Evolutionary conservation across 1,140 invertebrate genomes (phyloP), one percentile per base, ranked within the genome.

Genomic region (Heliconius hewitsoni): DNA sequence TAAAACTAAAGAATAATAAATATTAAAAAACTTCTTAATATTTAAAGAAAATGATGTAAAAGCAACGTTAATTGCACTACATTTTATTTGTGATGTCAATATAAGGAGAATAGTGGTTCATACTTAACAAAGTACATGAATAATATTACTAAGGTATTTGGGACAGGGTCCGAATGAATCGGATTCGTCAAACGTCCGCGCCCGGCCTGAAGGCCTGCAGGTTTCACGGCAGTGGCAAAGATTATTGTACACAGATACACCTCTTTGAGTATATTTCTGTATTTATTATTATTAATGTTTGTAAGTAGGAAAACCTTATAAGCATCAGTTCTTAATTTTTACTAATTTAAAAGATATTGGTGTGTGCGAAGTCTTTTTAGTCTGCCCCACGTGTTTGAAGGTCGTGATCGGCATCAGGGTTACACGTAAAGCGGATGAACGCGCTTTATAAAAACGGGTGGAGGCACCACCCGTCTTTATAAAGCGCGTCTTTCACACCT

Each of bases 121-220:
- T 72, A 72, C 71, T 71, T 71, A 66, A 70, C 76, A 27, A 37
- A 77, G 77, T 83, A 72, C 74, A 83, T 86, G 83, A 83, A 88
- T 86, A 88, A 84, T 76, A 84, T 84, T 87, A 79, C 80, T 71
- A 70, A 75, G 86, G 86, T 89, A 87, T 89, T 90, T 88, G 84
- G 89, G 83, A 86, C 85, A 87, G 86, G 87, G 89, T 88, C 86
- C 82, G 84, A 82, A 87, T 86, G 88, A 85, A 86, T 86, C 82
- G 83, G 81, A 85, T 88, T 90, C 87, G 86, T 88, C 87, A 90
- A 89, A 87, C 87, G 87, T 90, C 86, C 89, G 85, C 88, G 90
- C 81, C 86, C 88, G 86, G 57, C 78, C 82, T 84, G 90, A 92
- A 92, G 90, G 90, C 82, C 90, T 92, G 83, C 87, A 74, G 82